These are phyloP conservation scores for Micromys minutus DNA, from an alignment of 2,113 vertebrate species.

Conservation along the genomic window DNA sequence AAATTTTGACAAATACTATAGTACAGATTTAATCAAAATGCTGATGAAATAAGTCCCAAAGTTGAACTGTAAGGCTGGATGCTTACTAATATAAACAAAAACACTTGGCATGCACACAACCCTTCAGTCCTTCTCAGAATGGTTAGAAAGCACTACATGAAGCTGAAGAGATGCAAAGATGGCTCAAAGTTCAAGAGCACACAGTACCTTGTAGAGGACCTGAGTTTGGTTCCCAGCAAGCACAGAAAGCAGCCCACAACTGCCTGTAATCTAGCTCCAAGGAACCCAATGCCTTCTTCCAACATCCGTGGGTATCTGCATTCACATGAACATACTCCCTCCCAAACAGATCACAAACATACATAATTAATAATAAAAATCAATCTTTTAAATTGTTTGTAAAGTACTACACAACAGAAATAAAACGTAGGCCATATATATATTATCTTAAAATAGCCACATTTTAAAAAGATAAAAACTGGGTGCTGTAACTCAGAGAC, in stretches of 20 bases:
- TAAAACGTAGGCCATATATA: background rate
- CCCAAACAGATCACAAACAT: background rate
- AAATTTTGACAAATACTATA: conserved; percentile 48
- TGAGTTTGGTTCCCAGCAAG: background rate
- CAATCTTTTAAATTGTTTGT: background rate
- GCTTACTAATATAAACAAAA: conserved; percentile 41
- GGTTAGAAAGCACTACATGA: background rate
- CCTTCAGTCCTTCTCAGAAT: conserved; percentile 15
- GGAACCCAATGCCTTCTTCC: background rate
- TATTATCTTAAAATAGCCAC: background rate
- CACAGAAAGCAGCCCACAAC: background rate
- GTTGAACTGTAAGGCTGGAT: conserved; percentile 31
- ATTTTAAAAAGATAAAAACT: background rate
- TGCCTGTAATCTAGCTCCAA: background rate
- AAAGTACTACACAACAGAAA: background rate
- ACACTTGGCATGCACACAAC: background rate
- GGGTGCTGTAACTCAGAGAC: background rate
- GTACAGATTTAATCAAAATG: conserved; percentile 35
- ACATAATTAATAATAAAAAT: background rate
- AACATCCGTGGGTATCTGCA: background rate
- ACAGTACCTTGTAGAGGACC: background rate
- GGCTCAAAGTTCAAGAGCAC: background rate
- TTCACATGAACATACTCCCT: background rate
- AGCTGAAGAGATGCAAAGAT: background rate
- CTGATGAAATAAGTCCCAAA: conserved; percentile 51